Evolutionary conservation across 92 coral and sea anemone genomes (phyloP), one percentile per base, ranked within the genome.

Genomic region (Paramuricea clavata): DNA sequence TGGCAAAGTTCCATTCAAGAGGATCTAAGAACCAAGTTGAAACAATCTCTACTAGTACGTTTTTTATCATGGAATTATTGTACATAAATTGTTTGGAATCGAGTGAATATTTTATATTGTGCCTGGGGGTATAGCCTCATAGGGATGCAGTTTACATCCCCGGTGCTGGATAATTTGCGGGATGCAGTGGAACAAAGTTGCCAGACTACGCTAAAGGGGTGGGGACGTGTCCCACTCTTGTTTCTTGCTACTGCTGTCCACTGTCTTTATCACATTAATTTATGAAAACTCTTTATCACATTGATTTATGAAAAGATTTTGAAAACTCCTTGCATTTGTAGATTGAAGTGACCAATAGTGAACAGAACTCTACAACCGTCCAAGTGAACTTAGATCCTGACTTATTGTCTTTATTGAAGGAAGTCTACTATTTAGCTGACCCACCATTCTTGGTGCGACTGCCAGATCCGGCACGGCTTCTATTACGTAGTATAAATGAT

Each of bases 371-470:
- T 42, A 86, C 95, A 36, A 79, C 91, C 13, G 30, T 96, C 65
- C 96, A 94, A 26, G 99, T 96, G 28, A 96, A 96, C 88, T 96
- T 96, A 77, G 99, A 96, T 69, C 95, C 98, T 7, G 95, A 94
- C 30, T 84, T 96, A 59, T 73, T 96, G 81, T 76, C 93, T 16
- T 95, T 96, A 31, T 62, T 96, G 28, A 92, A 97, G 34, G 99
- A 96, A 85, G 95, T 96, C 23, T 95, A 91, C 78, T 96, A 94
- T 69, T 88, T 96, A 21, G 99, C 98, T 30, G 95, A 95, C 12
- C 94, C 94, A 26, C 99, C 99, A 31, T 96, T 96, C 89, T 54
- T 74, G 36, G 92, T 95, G 2, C 95, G 93, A 62, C 94, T 96
- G 25, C 97, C 99, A 16, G 99, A 96, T 61, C 87, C 94, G 0